Evolutionary conservation across 2,797 vertebrate species (phyloP).

Genomic region (Rhinoraja longicauda): DNA sequence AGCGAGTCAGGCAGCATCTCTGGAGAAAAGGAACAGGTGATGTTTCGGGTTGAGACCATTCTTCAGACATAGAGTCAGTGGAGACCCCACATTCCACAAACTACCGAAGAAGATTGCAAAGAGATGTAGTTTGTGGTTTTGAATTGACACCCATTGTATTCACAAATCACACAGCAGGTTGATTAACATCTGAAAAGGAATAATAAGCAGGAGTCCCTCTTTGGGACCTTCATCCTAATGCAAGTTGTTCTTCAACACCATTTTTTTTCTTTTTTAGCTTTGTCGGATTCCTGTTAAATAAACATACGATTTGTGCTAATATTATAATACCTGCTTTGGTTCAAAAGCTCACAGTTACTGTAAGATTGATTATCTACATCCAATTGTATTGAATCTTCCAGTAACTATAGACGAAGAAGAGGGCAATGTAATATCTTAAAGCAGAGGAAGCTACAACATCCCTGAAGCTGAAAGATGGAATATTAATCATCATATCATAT

Average conservation of each 20-base stretch:
- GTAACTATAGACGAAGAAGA: neutral
- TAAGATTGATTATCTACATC: neutral
- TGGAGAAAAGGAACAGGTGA: too few relatives aligned
- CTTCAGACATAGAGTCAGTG: too few relatives aligned
- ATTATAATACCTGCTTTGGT: neutral
- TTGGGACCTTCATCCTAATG: neutral
- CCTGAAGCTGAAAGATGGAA: neutral
- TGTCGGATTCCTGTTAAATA: neutral
- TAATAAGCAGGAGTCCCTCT: neutral
- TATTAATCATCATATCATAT: neutral
- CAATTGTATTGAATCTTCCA: neutral
- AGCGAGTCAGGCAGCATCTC: too few relatives aligned
- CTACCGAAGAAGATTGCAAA: neutral
- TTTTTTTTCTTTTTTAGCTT: neutral
- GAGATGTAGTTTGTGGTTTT: neutral
- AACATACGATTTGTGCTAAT: neutral
- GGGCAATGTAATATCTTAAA: neutral
- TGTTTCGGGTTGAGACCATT: too few relatives aligned
- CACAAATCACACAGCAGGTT: neutral
- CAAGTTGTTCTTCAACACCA: neutral
- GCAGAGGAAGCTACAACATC: neutral
- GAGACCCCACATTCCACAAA: too few relatives aligned
- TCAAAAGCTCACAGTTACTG: neutral
- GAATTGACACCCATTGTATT: neutral
- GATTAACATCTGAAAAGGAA: neutral